Percentiles rank a stretch among this genome's conserved stretches.
Evolutionary conservation across 2,797 vertebrate genomes (phyloP).

Genomic region (Epinephelus coioides): DNA sequence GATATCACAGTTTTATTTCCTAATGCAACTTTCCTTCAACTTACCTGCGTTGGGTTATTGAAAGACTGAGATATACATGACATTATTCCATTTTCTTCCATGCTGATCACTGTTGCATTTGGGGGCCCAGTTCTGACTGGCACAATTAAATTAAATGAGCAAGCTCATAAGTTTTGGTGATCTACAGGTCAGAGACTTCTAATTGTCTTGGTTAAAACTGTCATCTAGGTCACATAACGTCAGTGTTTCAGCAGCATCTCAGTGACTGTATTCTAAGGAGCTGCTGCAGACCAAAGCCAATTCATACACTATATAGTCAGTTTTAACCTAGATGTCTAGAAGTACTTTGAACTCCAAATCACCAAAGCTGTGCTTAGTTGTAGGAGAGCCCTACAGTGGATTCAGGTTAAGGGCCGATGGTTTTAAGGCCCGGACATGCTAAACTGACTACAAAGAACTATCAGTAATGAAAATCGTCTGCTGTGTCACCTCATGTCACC

Average conservation of each 20-base stretch:
- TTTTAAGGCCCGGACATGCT: too few relatives aligned
- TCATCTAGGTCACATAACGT: neutral
- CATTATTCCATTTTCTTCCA: neutral
- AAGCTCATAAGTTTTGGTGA: neutral
- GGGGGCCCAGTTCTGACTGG: neutral
- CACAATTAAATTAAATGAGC: neutral
- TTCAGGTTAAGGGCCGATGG: too few relatives aligned
- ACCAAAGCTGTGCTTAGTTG: too few relatives aligned
- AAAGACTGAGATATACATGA: neutral
- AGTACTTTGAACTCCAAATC: too few relatives aligned
- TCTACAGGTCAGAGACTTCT: too few relatives aligned
- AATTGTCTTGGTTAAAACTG: too few relatives aligned
- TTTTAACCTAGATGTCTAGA: too few relatives aligned
- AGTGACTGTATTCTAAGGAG: neutral
- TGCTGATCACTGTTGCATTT: neutral
- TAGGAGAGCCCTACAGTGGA: too few relatives aligned
- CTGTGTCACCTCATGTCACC: too few relatives aligned
- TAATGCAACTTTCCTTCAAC: neutral
- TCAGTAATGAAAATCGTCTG: too few relatives aligned
- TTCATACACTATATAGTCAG: neutral
- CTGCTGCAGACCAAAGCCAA: neutral
- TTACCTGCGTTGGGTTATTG: neutral
- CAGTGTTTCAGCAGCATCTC: neutral
- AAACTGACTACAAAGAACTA: too few relatives aligned
- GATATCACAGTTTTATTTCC: slow-evolving; percentile 6